Percentiles rank a stretch among this genome's conserved stretches.
Conservation (phyloP, 2,113 vertebrate genomes). For the Gopherus flavomarginatus region DNA sequence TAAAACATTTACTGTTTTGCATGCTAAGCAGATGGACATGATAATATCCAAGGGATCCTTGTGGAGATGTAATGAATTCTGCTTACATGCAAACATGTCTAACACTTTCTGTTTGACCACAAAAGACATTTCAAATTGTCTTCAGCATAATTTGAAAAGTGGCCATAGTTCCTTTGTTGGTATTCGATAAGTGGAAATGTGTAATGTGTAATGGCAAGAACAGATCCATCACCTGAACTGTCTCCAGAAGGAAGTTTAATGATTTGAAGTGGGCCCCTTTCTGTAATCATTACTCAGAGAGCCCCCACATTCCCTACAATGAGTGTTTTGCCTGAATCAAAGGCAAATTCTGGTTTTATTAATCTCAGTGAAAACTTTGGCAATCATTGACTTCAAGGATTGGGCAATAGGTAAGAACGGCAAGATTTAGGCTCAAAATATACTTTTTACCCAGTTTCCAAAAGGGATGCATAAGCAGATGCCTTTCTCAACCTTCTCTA, state of each 20-base stretch:
- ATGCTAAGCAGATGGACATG: slow-evolving; percentile 6
- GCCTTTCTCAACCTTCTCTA: slow-evolving; percentile 33
- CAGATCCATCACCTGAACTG: background rate
- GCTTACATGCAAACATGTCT: background rate
- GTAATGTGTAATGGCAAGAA: background rate
- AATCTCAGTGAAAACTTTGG: background rate
- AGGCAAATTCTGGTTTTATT: background rate
- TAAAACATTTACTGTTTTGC: background rate
- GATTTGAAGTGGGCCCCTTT: background rate
- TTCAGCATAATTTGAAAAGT: background rate
- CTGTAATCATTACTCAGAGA: background rate
- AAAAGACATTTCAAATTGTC: background rate
- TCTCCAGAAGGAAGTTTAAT: background rate
- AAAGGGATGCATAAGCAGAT: slow-evolving; percentile 15
- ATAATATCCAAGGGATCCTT: background rate
- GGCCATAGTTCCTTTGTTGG: background rate
- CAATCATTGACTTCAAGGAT: background rate
- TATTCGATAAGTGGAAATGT: background rate
- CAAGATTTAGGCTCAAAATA: background rate
- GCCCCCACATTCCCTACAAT: background rate
- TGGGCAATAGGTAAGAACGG: background rate
- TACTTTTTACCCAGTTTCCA: background rate
- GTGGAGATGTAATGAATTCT: background rate
- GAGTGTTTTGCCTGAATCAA: background rate
- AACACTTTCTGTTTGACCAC: background rate